Evolutionary conservation across 2,797 vertebrate genomes (phyloP).

Genomic region (Gobio occitaniae): DNA sequence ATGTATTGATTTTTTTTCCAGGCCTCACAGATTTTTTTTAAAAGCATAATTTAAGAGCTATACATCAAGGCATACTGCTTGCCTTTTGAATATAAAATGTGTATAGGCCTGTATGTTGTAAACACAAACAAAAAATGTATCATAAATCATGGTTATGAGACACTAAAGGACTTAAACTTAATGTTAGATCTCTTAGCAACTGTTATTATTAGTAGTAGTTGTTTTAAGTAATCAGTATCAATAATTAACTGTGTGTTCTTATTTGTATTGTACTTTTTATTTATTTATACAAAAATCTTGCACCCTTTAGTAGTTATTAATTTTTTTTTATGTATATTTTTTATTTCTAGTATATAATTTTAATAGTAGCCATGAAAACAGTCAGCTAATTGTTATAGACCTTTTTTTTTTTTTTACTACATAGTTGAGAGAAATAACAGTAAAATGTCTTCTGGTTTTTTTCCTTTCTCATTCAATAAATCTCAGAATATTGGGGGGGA

Average conservation of each 20-base stretch:
- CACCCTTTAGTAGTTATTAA: not conserved
- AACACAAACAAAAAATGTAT: not conserved
- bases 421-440: not conserved
- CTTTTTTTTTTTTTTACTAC: not conserved
- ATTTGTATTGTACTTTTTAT: not conserved
- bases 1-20: not conserved
- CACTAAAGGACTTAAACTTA: not conserved
- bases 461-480: conserved; percentile 14
- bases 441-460: not conserved
- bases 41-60: not conserved
- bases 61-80: no score
- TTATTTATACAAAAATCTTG: not conserved
- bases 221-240: not conserved
- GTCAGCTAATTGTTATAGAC: not conserved
- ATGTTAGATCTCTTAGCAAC: not conserved
- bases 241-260: not conserved
- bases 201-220: not conserved
- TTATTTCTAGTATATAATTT: not conserved
- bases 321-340: not conserved
- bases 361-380: not conserved
- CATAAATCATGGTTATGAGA: not conserved
- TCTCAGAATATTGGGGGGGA: not conserved
- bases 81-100: no score
- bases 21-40: not conserved
- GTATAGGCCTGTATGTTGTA: no score